These are phyloP conservation scores for Montipora efflorescens DNA, from an alignment of 64 coral and sea anemone genomes.

Conservation along the genomic window DNA sequence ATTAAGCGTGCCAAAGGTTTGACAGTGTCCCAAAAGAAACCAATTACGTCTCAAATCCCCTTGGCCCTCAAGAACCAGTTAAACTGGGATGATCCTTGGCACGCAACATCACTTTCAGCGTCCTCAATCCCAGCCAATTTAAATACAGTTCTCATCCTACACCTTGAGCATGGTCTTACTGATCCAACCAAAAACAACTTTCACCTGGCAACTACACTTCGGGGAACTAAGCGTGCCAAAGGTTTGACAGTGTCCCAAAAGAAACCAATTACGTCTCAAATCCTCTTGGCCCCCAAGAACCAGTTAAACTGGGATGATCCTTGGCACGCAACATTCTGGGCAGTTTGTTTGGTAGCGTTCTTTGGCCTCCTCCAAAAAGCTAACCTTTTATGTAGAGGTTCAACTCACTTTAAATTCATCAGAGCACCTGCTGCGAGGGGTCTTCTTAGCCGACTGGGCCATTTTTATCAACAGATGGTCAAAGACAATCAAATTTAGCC, in stretches of 20 bases:
- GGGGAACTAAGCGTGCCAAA: too few relatives aligned
- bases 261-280: too few relatives aligned
- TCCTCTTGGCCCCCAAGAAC: background rate
- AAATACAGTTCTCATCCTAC: background rate
- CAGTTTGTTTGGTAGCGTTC: slow-evolving; percentile 2
- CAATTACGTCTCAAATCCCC: background rate
- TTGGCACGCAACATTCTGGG: background rate
- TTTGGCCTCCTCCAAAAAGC: background rate
- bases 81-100: too few relatives aligned
- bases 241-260: too few relatives aligned
- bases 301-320: background rate
- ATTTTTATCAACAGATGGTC: slow-evolving; percentile 16
- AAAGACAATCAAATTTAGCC: slow-evolving; percentile 2
- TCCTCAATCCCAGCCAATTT: too few relatives aligned
- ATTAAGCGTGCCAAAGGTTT: background rate
- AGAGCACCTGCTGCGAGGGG: background rate
- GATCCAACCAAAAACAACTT: slow-evolving; percentile 22
- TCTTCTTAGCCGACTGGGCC: slow-evolving; percentile 2
- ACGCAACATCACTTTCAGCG: background rate
- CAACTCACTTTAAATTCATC: background rate
- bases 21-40: background rate
- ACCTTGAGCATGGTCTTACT: background rate
- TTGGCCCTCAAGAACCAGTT: too few relatives aligned
- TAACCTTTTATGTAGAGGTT: background rate
- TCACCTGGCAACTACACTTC: background rate